A percentile compares a stretch with the other conserved stretches of the same genome.
Evolutionary conservation across 1,140 invertebrate species (phyloP).

Genomic region (Dinoponera quadriceps): DNA sequence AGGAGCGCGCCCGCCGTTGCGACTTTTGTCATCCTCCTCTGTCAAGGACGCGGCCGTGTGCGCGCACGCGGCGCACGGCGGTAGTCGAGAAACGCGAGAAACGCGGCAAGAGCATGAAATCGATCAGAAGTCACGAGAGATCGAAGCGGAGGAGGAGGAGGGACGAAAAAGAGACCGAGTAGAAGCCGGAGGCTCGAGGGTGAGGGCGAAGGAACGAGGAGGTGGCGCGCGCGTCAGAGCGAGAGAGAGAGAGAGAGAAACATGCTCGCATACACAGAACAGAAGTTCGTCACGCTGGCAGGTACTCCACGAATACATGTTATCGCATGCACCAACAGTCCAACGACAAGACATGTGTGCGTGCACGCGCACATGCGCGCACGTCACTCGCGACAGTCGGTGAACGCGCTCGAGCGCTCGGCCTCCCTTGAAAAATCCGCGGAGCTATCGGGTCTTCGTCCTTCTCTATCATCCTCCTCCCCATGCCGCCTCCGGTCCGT

Average conservation of each 20-base stretch:
- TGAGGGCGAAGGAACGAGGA: conserved; percentile 15
- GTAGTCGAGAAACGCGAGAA: conserved; percentile 75
- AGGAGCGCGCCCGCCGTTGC: conserved; percentile 2
- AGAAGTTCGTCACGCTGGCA: conserved; percentile 70
- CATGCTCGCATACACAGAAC: background rate
- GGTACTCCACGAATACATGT: conserved; percentile 45
- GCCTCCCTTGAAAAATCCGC: conserved; percentile 66
- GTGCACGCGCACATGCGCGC: background rate
- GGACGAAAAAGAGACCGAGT: conserved; percentile 44
- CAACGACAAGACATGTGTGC: background rate
- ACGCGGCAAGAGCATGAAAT: conserved; percentile 73
- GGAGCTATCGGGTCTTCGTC: conserved; percentile 68
- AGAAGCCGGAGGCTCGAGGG: conserved; percentile 24
- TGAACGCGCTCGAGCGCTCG: conserved; percentile 17
- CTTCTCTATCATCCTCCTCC: conserved; percentile 69
- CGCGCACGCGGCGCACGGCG: background rate
- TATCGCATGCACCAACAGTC: conserved; percentile 6
- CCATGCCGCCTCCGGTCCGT: conserved; percentile 14
- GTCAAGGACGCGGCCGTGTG: conserved; percentile 49
- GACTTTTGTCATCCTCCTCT: conserved; percentile 54
- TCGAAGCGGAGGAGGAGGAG: conserved; percentile 33
- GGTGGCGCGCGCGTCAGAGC: background rate
- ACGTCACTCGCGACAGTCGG: conserved; percentile 6
- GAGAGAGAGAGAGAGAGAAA: background rate
- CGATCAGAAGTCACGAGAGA: conserved; percentile 63